Percentiles rank a stretch among this genome's conserved stretches.
Evolutionary conservation across 2,113 vertebrate species (phyloP).

Genomic region (Oncorhynchus mykiss): DNA sequence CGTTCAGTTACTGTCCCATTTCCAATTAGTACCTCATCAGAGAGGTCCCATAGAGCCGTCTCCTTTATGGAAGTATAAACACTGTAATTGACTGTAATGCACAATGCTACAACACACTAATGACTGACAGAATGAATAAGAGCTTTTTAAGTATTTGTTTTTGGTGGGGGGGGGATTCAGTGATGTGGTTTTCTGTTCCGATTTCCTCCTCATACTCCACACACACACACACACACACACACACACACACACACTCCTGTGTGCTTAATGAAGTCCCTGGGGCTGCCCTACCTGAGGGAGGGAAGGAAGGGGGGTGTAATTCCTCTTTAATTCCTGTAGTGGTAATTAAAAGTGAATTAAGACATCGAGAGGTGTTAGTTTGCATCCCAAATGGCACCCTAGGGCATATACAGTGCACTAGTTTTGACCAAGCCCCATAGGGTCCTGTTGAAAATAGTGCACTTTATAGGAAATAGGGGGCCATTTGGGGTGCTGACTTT

Average conservation of each 20-base stretch:
- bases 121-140: slow-evolving; percentile 34
- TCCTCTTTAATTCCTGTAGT: slow-evolving; percentile 39
- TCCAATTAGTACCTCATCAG: slow-evolving; percentile 27
- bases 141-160: slow-evolving; percentile 6
- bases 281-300: slow-evolving; percentile 20
- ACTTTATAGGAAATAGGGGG: too few species aligned
- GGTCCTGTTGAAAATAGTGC: too few species aligned
- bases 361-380: slow-evolving; percentile 2
- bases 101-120: slow-evolving; percentile 23
- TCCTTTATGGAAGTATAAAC: slow-evolving; percentile 21
- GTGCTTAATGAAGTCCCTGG: slow-evolving; percentile 47
- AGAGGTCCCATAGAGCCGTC: slow-evolving; percentile 10
- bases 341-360: slow-evolving; percentile 35
- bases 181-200: neutral
- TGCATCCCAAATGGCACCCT: too few species aligned
- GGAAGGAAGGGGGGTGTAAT: slow-evolving; percentile 28
- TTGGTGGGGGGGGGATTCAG: neutral
- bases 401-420: too few species aligned
- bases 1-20: slow-evolving; percentile 17
- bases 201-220: neutral
- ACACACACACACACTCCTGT: neutral
- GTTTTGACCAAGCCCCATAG: too few species aligned
- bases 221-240: too few species aligned
- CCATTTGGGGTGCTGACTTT: neutral
- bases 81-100: slow-evolving; percentile 38